These are phyloP conservation scores for Arctocebus calabarensis DNA, from an alignment of 2,797 vertebrate genomes.

Conservation along the genomic window DNA sequence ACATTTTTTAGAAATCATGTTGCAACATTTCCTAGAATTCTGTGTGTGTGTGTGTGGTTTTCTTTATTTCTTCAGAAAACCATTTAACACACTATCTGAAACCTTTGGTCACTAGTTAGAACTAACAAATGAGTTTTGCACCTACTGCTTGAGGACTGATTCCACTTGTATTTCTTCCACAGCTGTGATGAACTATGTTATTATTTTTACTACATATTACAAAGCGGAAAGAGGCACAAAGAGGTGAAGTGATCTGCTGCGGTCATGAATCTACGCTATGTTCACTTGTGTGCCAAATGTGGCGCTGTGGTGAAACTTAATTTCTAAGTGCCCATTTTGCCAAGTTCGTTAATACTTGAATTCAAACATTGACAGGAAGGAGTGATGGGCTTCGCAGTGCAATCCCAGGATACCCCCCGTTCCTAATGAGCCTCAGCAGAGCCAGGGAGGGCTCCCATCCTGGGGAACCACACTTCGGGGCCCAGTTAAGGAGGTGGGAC, in stretches of 20 bases:
- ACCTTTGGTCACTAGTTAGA: slow-evolving; percentile 5
- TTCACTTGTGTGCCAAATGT: neutral
- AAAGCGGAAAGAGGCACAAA: neutral
- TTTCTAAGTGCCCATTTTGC: neutral
- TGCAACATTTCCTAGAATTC: slow-evolving; percentile 67
- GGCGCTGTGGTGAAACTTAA: neutral
- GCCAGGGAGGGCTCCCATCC: neutral
- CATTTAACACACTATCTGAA: neutral
- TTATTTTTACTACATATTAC: neutral
- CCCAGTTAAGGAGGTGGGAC: neutral
- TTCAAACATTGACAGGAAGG: neutral
- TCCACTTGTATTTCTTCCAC: neutral
- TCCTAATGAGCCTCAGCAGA: neutral
- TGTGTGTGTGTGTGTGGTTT: neutral
- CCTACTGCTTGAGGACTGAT: neutral
- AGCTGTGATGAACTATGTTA: neutral
- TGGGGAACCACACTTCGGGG: neutral
- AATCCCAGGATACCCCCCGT: neutral
- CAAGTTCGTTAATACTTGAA: neutral
- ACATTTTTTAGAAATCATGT: slow-evolving; percentile 54
- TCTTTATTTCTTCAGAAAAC: neutral
- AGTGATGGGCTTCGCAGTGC: neutral
- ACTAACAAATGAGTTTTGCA: neutral
- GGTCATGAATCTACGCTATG: neutral
- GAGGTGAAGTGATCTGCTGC: neutral